These are phyloP conservation scores for Eupithecia abbreviata DNA, from an alignment of 2,888 invertebrate genomes.

Conservation along the genomic window DNA sequence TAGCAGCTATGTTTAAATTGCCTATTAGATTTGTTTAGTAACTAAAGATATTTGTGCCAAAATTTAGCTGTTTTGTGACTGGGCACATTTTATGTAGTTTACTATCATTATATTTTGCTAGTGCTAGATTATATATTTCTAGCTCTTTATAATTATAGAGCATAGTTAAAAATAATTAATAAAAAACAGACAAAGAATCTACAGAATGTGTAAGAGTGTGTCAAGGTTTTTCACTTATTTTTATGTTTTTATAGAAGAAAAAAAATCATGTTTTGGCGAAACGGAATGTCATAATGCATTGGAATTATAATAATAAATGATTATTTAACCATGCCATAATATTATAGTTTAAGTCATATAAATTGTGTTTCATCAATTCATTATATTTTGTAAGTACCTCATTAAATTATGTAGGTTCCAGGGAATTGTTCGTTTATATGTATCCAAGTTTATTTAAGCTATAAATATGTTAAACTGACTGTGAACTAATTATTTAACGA, in stretches of 20 bases:
- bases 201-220: neutral
- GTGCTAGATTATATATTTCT: neutral
- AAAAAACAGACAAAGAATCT: neutral
- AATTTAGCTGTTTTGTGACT: neutral
- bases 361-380: neutral
- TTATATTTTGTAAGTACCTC: neutral
- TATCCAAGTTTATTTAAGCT: neutral
- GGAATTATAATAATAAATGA: neutral
- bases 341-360: neutral
- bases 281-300: neutral
- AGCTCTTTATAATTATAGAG: neutral
- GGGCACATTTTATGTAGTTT: slow-evolving; percentile 4
- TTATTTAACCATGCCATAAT: neutral
- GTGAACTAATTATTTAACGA: neutral
- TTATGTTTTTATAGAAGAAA: neutral
- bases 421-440: neutral
- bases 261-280: neutral
- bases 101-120: neutral
- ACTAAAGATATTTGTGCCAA: slow-evolving; percentile 16
- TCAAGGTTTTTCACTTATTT: neutral
- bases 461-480: neutral
- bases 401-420: neutral
- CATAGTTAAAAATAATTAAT: neutral
- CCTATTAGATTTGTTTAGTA: neutral
- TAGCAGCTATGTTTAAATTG: slow-evolving; percentile 12